phyloP scores from a whole-genome alignment of 2,888 invertebrate species.

The Tipula vernalis region DNA sequence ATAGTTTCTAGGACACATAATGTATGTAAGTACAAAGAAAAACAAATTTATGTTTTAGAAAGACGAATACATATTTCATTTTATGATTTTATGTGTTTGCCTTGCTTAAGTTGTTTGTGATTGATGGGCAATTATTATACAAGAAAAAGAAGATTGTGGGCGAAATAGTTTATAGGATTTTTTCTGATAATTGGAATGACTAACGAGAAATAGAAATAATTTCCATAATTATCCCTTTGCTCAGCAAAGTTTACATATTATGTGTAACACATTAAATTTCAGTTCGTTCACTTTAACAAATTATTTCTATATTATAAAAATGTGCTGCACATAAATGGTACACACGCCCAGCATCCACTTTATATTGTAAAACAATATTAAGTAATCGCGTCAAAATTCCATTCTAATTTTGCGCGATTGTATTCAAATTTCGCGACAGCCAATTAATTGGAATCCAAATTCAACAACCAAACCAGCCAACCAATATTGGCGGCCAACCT shows the following conservation, averaged over 20 bases:
- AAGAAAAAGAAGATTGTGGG: background rate
- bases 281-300: background rate
- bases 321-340: background rate
- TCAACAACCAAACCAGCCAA: background rate
- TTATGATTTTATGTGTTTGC: background rate
- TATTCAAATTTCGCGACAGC: background rate
- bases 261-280: background rate
- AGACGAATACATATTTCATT: background rate
- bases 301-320: background rate
- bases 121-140: constrained; percentile 1
- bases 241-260: background rate
- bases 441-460: background rate
- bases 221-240: background rate
- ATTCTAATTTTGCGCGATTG: background rate
- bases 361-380: background rate
- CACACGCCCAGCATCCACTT: background rate
- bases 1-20: background rate
- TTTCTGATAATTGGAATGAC: background rate
- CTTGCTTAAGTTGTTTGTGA: background rate
- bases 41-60: background rate
- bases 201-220: background rate
- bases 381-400: background rate
- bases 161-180: background rate
- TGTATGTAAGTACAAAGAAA: background rate
- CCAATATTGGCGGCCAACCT: background rate